Evolutionary conservation across 1,140 invertebrate genomes (phyloP), one percentile per base, ranked within the genome.

Genomic region (Yoshiicerus persimilis): DNA sequence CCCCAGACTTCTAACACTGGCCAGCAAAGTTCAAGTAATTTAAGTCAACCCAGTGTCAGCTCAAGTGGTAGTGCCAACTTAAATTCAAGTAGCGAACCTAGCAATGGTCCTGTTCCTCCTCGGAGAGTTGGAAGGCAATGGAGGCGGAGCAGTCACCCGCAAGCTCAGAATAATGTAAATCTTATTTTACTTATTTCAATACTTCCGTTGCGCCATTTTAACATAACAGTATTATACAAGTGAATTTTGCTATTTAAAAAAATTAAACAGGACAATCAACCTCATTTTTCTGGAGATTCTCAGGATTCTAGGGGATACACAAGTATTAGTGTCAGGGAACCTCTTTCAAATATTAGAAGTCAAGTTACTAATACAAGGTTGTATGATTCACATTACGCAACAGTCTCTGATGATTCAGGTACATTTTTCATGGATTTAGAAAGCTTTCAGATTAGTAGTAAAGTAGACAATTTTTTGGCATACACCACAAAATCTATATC

Each of bases 271-370:
- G 85, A 90, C 64, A 88, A 88, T 75, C 89, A 89, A 75, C 70
- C 64, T 11, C 88, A 90, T 38, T 91, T 91, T 70, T 91, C 90
- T 56, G 90, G 90, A 66, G 90, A 91, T 75, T 91, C 90, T 36
- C 90, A 91, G 84, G 90, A 91, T 80, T 91, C 90, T 1, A n/a
- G 90, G 56, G 90, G 90, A 6, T 91, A 91, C 75, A 90, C 90
- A 25, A 87, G 88, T 70, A 90, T 91, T 25, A 90, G 89, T 56
- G 90, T 91, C 10, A 64, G 90, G 23, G 90, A 91, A 80, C 90
- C 90, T 9, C 84, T 91, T 23, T 90, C 89, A 13, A 91, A 90
- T 84, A 90, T 91, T 38, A 32, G 90, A 80, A 89, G 62, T 86
- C 86, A 90, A 47, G 88, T 88, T 4, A 30, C 86, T 4, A 88